Evolutionary conservation across 2,113 vertebrate species (phyloP).

Genomic region (Burhinus bistriatus): DNA sequence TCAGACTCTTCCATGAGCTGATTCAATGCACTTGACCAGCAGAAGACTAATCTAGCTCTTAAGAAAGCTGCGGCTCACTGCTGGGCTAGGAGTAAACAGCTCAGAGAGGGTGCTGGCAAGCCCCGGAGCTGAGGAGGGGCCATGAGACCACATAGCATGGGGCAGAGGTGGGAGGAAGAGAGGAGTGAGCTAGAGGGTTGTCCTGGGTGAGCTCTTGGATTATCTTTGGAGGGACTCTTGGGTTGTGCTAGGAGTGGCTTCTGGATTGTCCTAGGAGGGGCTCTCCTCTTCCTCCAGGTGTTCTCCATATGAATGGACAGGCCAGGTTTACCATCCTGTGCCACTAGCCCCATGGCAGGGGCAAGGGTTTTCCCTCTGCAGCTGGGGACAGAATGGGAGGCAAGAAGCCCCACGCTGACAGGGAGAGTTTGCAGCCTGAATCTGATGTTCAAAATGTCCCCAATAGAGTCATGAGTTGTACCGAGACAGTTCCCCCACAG

Average conservation of each 20-base stretch:
- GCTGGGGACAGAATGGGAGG: neutral
- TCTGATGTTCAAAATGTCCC: neutral
- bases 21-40: neutral
- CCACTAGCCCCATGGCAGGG: neutral
- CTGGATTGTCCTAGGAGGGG: neutral
- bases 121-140: neutral
- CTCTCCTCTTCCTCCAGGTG: neutral
- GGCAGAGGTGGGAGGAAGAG: neutral
- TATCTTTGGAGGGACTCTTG: neutral
- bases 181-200: neutral
- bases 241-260: neutral
- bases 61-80: neutral
- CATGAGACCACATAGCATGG: neutral
- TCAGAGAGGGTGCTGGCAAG: neutral
- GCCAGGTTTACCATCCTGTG: neutral
- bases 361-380: neutral
- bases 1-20: neutral
- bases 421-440: neutral
- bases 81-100: neutral
- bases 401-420: neutral
- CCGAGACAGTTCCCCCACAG: neutral
- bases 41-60: neutral
- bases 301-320: neutral
- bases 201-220: neutral
- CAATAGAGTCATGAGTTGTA: neutral